phyloP scores from a whole-genome alignment of 2,113 vertebrate species.

The Ivindomyrus marchei region DNA sequence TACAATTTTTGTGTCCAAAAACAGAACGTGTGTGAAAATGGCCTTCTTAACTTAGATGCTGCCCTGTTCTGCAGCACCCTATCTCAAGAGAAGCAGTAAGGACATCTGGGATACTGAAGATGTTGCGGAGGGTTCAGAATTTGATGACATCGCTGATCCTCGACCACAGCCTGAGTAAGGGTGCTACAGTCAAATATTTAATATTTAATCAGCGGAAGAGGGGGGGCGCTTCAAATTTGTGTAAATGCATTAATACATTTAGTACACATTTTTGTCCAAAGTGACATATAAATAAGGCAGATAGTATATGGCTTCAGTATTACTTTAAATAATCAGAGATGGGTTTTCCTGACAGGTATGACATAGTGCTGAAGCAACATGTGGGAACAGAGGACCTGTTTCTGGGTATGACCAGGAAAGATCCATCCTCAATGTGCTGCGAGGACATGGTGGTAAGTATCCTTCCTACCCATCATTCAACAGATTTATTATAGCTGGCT shows the following conservation, averaged over 20 bases:
- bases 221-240: not conserved
- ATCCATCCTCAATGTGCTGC: conserved; percentile 85
- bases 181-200: not conserved
- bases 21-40: not conserved
- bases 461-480: not conserved
- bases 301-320: not conserved
- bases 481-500: not conserved
- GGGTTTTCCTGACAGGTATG: conserved; percentile 60
- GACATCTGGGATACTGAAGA: conserved; percentile 81
- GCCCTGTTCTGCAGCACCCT: not conserved
- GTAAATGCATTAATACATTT: not conserved
- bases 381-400: conserved; percentile 86
- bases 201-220: not conserved
- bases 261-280: not conserved
- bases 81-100: conserved; percentile 52
- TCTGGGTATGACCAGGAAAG: conserved; percentile 76
- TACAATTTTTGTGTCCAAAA: not conserved
- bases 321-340: not conserved
- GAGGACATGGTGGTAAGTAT: conserved; percentile 76
- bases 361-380: conserved; percentile 77
- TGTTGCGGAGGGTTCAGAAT: conserved; percentile 70
- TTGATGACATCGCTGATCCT: conserved; percentile 69
- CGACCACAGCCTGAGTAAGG: conserved; percentile 85
- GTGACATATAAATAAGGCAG: not conserved
- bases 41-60: not conserved